Conservation (phyloP, 2,113 vertebrate species). For the Euleptes europaea region DNA sequence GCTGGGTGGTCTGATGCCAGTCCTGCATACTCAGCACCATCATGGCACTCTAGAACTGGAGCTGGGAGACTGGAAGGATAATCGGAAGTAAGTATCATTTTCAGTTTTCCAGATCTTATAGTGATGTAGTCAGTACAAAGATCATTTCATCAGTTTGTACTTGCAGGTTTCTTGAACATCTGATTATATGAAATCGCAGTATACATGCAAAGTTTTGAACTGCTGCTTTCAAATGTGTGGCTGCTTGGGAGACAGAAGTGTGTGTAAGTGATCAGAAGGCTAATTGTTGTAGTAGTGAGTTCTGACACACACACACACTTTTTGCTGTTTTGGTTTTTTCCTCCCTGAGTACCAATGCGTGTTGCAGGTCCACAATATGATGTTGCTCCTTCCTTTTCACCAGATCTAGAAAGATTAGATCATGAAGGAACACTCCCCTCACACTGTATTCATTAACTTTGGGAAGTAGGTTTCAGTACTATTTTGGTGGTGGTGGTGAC, state of each 20-base stretch:
- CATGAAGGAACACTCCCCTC: background rate
- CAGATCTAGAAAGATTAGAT: background rate
- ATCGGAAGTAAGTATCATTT: conserved; percentile 81
- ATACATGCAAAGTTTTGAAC: background rate
- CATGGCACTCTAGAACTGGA: conserved; percentile 93
- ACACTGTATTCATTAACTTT: background rate
- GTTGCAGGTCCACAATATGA: background rate
- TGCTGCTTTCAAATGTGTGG: background rate
- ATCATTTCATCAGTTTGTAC: background rate
- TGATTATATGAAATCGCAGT: background rate
- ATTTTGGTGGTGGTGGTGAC: background rate
- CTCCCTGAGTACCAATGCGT: background rate
- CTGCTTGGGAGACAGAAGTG: background rate
- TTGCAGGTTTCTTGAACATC: background rate
- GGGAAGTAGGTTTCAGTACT: background rate
- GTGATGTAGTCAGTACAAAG: background rate
- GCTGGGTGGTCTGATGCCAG: conserved; percentile 89
- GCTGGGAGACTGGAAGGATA: conserved; percentile 95
- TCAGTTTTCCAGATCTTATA: background rate
- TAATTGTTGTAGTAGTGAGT: background rate
- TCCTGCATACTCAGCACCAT: conserved; percentile 87
- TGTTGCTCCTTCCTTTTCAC: background rate
- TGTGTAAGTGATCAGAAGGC: background rate
- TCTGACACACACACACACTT: background rate
- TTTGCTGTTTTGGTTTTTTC: background rate